Conservation (phyloP, 30 jellyfish, hydroid and myxozoan genomes). For the Pelagia noctiluca region DNA sequence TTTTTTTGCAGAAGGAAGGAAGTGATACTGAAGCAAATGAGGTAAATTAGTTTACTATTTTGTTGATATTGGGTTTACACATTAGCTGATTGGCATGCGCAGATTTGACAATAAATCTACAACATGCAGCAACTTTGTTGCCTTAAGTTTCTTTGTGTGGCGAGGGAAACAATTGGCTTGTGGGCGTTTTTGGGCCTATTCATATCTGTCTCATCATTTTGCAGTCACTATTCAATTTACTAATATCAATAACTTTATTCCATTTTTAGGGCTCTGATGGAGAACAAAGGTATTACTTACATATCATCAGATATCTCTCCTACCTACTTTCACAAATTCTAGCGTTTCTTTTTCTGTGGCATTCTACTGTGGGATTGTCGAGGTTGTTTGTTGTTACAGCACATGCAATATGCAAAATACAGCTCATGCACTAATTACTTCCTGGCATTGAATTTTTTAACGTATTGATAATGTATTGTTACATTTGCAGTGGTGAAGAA, state of each 20-base stretch:
- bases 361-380: neutral
- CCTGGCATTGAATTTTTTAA: neutral
- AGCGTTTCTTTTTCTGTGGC: neutral
- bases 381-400: neutral
- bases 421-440: neutral
- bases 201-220: neutral
- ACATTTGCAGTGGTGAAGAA: neutral
- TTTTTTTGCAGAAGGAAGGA: neutral
- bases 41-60: neutral
- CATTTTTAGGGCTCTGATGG: too few relatives aligned
- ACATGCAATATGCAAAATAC: neutral
- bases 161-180: neutral
- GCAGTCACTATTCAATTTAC: too few relatives aligned
- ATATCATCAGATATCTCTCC: too few relatives aligned
- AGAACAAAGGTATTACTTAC: too few relatives aligned
- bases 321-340: too few relatives aligned
- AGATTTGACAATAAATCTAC: neutral
- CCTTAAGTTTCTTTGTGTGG: too few relatives aligned
- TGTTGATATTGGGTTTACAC: neutral
- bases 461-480: neutral
- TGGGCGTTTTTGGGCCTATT: neutral
- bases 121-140: neutral
- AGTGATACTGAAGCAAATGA: neutral
- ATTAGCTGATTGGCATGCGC: neutral
- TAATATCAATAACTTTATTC: too few relatives aligned